Base-by-base conservation (phyloP, 1,140 invertebrate genomes). In the Bombus terrestris region DNA sequence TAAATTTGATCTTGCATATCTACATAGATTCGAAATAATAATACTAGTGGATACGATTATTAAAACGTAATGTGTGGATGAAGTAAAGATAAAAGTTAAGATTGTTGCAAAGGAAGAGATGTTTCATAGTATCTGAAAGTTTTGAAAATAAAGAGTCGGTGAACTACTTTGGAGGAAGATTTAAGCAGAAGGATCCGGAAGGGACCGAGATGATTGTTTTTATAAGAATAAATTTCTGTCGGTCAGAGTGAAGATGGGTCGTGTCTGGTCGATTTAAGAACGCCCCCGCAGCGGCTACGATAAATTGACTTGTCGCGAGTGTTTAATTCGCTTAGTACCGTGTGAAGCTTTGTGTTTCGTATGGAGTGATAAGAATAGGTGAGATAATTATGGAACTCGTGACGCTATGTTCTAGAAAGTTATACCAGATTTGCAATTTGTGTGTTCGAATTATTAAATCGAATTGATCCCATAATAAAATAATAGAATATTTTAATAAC, bases 151-250 rank as follows among this genome's bases (percentile, higher is more conserved):
- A 32, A 32, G 12, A 18, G n/a, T 13, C 73, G 18, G 3, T n/a
- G n/a, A 47, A 53, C 35, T 57, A 47, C 22, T 75, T 75, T 2
- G n/a, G 10, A 53, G 10, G 18, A 25, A 25, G 1, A 22, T 53
- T 75, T 25, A 37, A 76, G 35, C 32, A 43, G 25, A n/a, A 28
- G 35, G 39, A 66, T 76, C 43, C 74, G 74, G 74, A 76, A 59
- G 75, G 75, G 75, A 47, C 32, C 22, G 71, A 37, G 3, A 32
- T 47, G 53, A 39, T 68, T 83, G 73, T 77, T 77, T 83, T 83
- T 77, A 66, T 77, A 68, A 77, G 73, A 69, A 68, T 77, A 83
- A 68, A 77, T 83, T 77, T n/a, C 43, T n/a, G 39, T n/a, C 72
- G 15, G n/a, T 59, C n/a, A 12, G 47, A 35, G 22, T 0, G 9